phyloP scores from a whole-genome alignment of 2,113 vertebrate genomes.

The Gobiocypris rarus region DNA sequence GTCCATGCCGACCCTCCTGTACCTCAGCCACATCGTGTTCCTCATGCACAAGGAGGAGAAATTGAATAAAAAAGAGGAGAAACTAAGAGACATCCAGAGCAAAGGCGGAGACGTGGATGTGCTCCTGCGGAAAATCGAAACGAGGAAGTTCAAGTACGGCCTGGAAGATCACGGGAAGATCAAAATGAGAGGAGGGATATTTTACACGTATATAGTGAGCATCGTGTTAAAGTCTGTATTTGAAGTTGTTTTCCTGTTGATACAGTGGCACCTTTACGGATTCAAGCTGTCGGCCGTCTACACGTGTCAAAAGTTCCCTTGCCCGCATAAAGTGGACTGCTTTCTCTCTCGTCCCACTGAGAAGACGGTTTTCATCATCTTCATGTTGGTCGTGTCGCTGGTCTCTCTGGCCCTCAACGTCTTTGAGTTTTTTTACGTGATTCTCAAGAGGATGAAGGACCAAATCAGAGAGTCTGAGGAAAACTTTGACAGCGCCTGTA shows the following conservation, averaged over 20 bases:
- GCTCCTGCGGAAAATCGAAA: slow-evolving; percentile 83
- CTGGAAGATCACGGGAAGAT: slow-evolving; percentile 87
- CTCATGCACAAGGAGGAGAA: slow-evolving; percentile 90
- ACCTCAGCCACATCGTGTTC: slow-evolving; percentile 85
- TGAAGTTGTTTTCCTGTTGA: slow-evolving; percentile 84
- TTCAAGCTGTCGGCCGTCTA: slow-evolving; percentile 84
- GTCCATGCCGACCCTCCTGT: slow-evolving; percentile 85
- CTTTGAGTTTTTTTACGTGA: slow-evolving; percentile 85
- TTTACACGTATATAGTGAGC: slow-evolving; percentile 85
- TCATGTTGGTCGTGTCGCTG: slow-evolving; percentile 88
- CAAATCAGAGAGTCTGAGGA: slow-evolving; percentile 78
- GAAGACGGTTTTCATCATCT: slow-evolving; percentile 90
- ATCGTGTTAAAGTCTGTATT: slow-evolving; percentile 88
- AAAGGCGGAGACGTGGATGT: slow-evolving; percentile 82
- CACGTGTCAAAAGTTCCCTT: slow-evolving; percentile 82
- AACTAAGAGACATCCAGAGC: slow-evolving; percentile 78
- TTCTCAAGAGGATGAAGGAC: slow-evolving; percentile 86
- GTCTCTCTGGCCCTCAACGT: slow-evolving; percentile 85
- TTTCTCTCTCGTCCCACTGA: slow-evolving; percentile 90
- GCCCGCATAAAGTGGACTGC: slow-evolving; percentile 87
- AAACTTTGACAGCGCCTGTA: slow-evolving; percentile 67
- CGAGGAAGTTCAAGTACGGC: slow-evolving; percentile 88
- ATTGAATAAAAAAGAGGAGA: slow-evolving; percentile 83
- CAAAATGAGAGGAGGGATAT: slow-evolving; percentile 86
- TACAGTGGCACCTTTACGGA: slow-evolving; percentile 89